Base-by-base conservation (phyloP, 1,140 invertebrate genomes). In the Ditylenchus dipsaci region DNA sequence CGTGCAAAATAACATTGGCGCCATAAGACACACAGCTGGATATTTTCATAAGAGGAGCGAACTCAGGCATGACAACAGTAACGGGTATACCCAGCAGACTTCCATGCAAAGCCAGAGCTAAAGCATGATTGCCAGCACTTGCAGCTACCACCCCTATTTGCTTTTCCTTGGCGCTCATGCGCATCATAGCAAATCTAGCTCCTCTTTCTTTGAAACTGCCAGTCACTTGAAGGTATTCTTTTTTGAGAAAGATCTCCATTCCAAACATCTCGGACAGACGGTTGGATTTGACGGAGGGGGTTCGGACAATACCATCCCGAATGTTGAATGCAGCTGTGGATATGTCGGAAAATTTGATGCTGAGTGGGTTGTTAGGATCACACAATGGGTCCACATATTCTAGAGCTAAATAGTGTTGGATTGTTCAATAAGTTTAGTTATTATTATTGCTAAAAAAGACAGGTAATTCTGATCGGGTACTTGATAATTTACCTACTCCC, bases 141-240 rank as follows among this genome's bases (percentile, higher is more conserved):
- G 93, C 92, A 7, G 92, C 91, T 67, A 95, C 91, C 0, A 95
- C 91, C 29, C 93, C 93, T 17, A 82, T 85, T 27, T 84, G 83
- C 78, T 89, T 67, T 42, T 70, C 63, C 30, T 57, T 53, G 19
- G 33, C 47, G 19, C 17, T 83, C n/a, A 95, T 82, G 80, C 89
- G 88, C 29, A 91, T 77, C 13, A 95, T 80, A 0, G 91, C 90
- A 79, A 92, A 91, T 11, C 92, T 86, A 0, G 92, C 92, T 5
- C 93, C 93, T 68, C 93, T 87, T 83, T 95, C 93, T 84, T 94
- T 93, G 79, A 94, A 94, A 84, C 91, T 93, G 83, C 93, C 92
- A 11, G 92, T 95, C 63, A 88, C 88, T 84, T 95, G 92, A 9
- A 93, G 85, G 83, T 91, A 94, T 81, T 95, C 93, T 82, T 93